Evolutionary conservation across 2,797 vertebrate species (phyloP).

Genomic region (Eospalax fontanierii): DNA sequence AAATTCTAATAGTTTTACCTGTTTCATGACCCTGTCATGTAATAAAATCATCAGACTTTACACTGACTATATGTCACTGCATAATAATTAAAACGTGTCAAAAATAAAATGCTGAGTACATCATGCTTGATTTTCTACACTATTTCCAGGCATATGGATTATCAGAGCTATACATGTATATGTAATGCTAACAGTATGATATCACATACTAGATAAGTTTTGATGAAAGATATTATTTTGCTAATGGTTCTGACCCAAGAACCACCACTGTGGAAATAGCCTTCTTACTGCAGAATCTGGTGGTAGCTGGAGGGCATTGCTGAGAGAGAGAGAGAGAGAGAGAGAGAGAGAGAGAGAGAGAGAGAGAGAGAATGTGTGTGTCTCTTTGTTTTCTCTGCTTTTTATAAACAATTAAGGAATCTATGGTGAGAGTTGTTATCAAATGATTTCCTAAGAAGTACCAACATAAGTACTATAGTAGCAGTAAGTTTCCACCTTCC

Average conservation of each 20-base stretch:
- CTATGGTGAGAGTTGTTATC: background rate
- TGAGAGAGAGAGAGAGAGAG: background rate
- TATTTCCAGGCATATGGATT: background rate
- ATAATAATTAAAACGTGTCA: background rate
- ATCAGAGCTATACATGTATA: accelerated
- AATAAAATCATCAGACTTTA: background rate
- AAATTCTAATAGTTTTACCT: background rate
- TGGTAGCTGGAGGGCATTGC: no score
- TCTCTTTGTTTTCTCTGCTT: background rate
- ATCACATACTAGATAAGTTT: background rate
- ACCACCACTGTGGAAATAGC: background rate
- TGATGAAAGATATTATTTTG: background rate
- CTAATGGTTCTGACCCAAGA: background rate
- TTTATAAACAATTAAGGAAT: background rate
- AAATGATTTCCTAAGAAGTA: background rate
- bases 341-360: background rate
- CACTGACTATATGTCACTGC: background rate
- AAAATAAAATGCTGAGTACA: background rate
- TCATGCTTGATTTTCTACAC: background rate
- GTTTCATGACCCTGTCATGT: background rate
- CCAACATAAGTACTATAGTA: background rate
- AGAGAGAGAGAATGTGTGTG: background rate
- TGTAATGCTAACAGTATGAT: background rate
- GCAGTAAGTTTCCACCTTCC: background rate
- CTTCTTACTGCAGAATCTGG: accelerated